Evolutionary conservation across 2,888 invertebrate genomes (phyloP).

Genomic region (Nasonovia ribisnigri): DNA sequence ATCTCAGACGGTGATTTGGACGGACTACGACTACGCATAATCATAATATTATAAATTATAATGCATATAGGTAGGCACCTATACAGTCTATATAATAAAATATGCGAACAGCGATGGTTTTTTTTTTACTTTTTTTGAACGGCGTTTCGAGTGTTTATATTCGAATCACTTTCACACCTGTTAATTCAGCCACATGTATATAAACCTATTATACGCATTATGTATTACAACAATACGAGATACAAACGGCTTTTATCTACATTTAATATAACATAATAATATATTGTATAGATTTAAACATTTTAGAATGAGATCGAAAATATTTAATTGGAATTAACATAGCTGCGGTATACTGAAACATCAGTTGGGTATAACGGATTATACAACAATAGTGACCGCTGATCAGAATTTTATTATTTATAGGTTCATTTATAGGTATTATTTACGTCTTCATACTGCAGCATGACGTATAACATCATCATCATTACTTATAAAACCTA

Average conservation of each 20-base stretch:
- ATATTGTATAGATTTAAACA: background rate
- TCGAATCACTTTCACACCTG: background rate
- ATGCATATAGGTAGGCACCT: background rate
- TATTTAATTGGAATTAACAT: background rate
- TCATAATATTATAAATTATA: background rate
- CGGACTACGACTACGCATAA: background rate
- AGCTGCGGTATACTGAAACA: background rate
- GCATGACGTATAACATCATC: background rate
- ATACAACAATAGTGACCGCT: background rate
- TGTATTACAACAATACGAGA: background rate
- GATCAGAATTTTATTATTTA: background rate
- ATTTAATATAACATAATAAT: background rate
- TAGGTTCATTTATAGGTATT: background rate
- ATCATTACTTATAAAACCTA: background rate
- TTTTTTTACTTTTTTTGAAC: background rate
- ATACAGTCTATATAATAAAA: background rate
- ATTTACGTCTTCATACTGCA: background rate
- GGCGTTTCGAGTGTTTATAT: background rate
- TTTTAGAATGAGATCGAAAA: background rate
- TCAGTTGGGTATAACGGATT: background rate
- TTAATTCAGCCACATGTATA: background rate
- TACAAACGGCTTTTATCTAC: background rate
- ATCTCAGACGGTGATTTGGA: background rate
- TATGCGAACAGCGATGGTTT: background rate
- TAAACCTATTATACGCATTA: background rate